phyloP scores from a whole-genome alignment of 2,797 vertebrate species.

The Channallabes apus region DNA sequence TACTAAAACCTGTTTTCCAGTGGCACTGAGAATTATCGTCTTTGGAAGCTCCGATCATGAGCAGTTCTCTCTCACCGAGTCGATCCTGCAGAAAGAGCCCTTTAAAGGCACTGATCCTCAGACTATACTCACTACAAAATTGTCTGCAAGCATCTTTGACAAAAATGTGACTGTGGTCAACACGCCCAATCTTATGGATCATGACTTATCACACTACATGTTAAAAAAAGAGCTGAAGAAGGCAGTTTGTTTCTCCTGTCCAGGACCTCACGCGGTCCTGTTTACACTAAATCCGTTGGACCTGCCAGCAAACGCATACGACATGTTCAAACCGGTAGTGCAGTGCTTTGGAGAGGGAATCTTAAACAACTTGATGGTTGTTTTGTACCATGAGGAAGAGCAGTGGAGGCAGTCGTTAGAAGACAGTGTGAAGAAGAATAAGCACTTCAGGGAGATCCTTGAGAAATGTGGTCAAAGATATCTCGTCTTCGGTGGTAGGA shows the following conservation, averaged over 20 bases:
- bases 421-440: slow-evolving; percentile 26
- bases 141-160: neutral
- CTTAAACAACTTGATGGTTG: slow-evolving; percentile 44
- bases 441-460: slow-evolving; percentile 34
- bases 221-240: slow-evolving; percentile 45
- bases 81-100: slow-evolving; percentile 19
- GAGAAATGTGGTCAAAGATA: slow-evolving; percentile 47
- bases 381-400: slow-evolving; percentile 36
- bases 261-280: slow-evolving; percentile 47
- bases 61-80: slow-evolving; percentile 40
- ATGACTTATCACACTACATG: neutral
- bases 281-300: slow-evolving; percentile 30
- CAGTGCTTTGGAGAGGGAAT: slow-evolving; percentile 49
- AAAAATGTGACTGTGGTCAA: slow-evolving; percentile 47
- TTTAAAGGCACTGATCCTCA: neutral
- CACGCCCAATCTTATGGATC: slow-evolving; percentile 43
- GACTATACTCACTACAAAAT: slow-evolving; percentile 34
- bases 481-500: slow-evolving; percentile 20
- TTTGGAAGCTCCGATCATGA: slow-evolving; percentile 34
- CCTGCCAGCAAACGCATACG: neutral
- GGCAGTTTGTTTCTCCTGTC: slow-evolving; percentile 49
- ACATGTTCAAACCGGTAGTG: slow-evolving; percentile 27
- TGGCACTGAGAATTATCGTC: slow-evolving; percentile 42
- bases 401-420: neutral
- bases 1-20: slow-evolving; percentile 31